Percentiles rank a stretch among this genome's conserved stretches.
phyloP scores from a whole-genome alignment of 2,888 invertebrate species.

The Aphidius colemani region DNA sequence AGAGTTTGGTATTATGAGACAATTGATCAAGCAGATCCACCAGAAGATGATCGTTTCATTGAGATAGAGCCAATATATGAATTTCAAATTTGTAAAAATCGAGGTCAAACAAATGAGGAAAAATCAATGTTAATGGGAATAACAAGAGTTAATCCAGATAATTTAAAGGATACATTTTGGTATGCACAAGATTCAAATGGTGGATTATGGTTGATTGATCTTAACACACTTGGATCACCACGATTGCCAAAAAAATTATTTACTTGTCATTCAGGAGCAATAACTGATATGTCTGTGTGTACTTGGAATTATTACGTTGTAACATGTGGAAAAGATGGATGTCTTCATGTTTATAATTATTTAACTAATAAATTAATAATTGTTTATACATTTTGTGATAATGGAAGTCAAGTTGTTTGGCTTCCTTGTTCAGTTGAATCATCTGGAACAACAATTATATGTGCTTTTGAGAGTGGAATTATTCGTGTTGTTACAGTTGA shows the following conservation, averaged over 20 bases:
- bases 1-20: slow-evolving; percentile 90
- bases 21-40: slow-evolving; percentile 84
- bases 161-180: slow-evolving; percentile 62
- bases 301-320: slow-evolving; percentile 73
- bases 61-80: slow-evolving; percentile 88
- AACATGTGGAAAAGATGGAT: slow-evolving; percentile 75
- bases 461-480: slow-evolving; percentile 75
- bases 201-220: slow-evolving; percentile 76
- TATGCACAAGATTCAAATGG: slow-evolving; percentile 88
- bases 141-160: slow-evolving; percentile 59
- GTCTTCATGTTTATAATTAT: slow-evolving; percentile 76
- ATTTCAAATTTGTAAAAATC: slow-evolving; percentile 65
- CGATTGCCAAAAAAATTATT: slow-evolving; percentile 60
- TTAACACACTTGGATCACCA: slow-evolving; percentile 63
- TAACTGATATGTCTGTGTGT: slow-evolving; percentile 72
- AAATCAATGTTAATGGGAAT: slow-evolving; percentile 63
- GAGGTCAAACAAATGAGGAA: slow-evolving; percentile 40
- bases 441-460: slow-evolving; percentile 69
- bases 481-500: slow-evolving; percentile 63
- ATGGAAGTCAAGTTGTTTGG: slow-evolving; percentile 68
- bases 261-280: slow-evolving; percentile 76
- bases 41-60: slow-evolving; percentile 78
- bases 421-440: slow-evolving; percentile 70
- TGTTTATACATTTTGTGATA: slow-evolving; percentile 67
- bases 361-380: slow-evolving; percentile 65